These are phyloP conservation scores for Calyptommatus sinebrachiatus DNA, from an alignment of 2,113 vertebrate genomes.

Conservation along the genomic window DNA sequence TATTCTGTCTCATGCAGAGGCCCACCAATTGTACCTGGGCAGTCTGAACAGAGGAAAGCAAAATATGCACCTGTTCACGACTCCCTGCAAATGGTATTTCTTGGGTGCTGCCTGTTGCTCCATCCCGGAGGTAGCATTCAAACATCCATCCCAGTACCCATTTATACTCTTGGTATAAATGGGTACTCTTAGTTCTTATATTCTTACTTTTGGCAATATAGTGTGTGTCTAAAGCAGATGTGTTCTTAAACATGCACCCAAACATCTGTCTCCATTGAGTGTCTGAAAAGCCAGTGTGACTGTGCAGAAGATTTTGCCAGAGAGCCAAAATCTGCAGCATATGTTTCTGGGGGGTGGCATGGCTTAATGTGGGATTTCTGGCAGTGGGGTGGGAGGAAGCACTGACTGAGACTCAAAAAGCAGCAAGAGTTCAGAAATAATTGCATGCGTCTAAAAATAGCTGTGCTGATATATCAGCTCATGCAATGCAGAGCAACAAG, in stretches of 20 bases:
- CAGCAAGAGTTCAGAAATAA: conserved; percentile 30
- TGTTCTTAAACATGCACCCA: rapidly evolving
- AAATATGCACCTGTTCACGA: too few relatives aligned
- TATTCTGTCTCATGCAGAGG: too few relatives aligned
- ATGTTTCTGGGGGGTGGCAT: neutral
- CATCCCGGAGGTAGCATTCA: too few relatives aligned
- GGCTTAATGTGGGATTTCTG: neutral
- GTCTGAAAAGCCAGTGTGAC: neutral
- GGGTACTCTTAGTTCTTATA: too few relatives aligned
- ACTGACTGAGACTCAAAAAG: conserved; percentile 30
- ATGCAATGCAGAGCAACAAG: neutral
- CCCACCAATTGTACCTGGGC: too few relatives aligned
- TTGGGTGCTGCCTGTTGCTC: too few relatives aligned
- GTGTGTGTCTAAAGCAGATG: neutral
- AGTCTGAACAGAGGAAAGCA: too few relatives aligned
- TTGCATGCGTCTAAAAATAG: conserved; percentile 57
- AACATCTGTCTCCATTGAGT: neutral
- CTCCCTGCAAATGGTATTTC: too few relatives aligned
- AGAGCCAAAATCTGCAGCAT: neutral
- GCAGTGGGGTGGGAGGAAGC: conserved; percentile 36
- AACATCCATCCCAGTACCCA: too few relatives aligned
- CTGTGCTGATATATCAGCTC: conserved; percentile 10
- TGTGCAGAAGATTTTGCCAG: conserved; percentile 11
- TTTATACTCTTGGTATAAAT: too few relatives aligned
- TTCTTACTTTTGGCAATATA: too few relatives aligned